phyloP scores from a whole-genome alignment of 2,888 invertebrate genomes.

The Oligia fasciuncula region DNA sequence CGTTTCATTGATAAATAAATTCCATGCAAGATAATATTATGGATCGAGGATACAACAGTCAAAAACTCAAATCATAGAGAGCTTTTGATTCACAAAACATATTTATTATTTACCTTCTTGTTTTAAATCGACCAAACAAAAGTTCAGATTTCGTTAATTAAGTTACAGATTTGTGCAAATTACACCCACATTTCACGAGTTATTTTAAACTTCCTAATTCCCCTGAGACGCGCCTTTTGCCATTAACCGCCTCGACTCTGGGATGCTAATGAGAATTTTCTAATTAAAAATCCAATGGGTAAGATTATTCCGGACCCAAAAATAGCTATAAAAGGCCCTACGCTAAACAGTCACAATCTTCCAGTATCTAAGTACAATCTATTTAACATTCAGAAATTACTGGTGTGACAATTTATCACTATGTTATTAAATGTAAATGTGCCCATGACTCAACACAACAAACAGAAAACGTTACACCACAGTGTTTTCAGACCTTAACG shows the following conservation, averaged over 20 bases:
- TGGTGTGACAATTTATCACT: slow-evolving; percentile 14
- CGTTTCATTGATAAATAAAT: background rate
- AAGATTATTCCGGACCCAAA: background rate
- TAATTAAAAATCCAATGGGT: background rate
- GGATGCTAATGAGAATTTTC: background rate
- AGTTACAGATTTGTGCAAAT: background rate
- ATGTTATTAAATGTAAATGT: slow-evolving; percentile 16
- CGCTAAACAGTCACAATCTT: background rate
- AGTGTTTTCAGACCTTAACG: slow-evolving; percentile 41
- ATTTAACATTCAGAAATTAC: background rate
- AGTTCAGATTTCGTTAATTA: background rate
- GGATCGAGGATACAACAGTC: background rate
- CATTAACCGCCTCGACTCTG: background rate
- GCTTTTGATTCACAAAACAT: background rate
- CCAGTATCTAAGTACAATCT: background rate
- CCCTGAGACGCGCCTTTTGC: background rate
- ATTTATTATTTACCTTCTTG: background rate
- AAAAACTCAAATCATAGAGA: background rate
- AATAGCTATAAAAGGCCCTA: background rate
- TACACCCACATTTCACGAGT: background rate
- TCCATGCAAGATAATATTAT: background rate
- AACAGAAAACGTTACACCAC: slow-evolving; percentile 36
- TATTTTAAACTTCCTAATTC: background rate
- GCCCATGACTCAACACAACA: slow-evolving; percentile 33
- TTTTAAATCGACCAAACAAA: background rate